Percentiles rank a stretch among this genome's conserved stretches.
phyloP scores from a whole-genome alignment of 2,797 vertebrate genomes.

The Moxostoma hubbsi region DNA sequence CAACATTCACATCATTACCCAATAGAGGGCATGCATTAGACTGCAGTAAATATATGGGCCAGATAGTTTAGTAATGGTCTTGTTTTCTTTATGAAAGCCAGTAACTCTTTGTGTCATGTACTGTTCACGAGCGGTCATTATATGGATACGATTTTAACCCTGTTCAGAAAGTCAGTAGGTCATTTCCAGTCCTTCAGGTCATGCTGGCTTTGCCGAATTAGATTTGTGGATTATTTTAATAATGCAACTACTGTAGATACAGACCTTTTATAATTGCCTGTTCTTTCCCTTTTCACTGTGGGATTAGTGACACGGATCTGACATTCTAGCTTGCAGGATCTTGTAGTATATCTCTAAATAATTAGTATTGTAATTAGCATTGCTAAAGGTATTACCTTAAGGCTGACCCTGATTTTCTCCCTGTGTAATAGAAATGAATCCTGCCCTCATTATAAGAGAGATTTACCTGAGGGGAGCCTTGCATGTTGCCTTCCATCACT shows the following conservation, averaged over 20 bases:
- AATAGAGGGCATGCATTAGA: constrained; percentile 54
- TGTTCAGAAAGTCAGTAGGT: constrained; percentile 60
- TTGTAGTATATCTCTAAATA: constrained; percentile 23
- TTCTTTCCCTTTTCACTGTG: not conserved
- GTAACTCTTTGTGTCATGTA: constrained; percentile 1
- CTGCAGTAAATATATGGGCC: constrained; percentile 55
- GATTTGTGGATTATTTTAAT: constrained; percentile 25
- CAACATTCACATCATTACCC: constrained; percentile 65
- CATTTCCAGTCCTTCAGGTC: constrained; percentile 53
- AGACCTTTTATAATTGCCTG: constrained; percentile 15
- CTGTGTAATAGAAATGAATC: constrained; percentile 8
- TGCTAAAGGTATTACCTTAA: constrained; percentile 20
- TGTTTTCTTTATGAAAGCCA: constrained; percentile 21
- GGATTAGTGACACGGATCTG: not conserved
- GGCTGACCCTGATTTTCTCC: constrained; percentile 26
- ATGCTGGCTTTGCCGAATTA: not conserved
- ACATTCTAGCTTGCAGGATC: not conserved
- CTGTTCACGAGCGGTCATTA: constrained; percentile 24
- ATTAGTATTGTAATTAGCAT: constrained; percentile 31
- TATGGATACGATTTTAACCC: constrained; percentile 48
- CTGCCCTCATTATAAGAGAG: constrained; percentile 46
- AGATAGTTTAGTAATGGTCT: constrained; percentile 39
- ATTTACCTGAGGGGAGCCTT: constrained; percentile 22
- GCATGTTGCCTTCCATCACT: constrained; percentile 9
- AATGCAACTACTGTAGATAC: constrained; percentile 1